These are phyloP conservation scores for Clunio marinus DNA, from an alignment of 2,888 invertebrate genomes.

Conservation along the genomic window DNA sequence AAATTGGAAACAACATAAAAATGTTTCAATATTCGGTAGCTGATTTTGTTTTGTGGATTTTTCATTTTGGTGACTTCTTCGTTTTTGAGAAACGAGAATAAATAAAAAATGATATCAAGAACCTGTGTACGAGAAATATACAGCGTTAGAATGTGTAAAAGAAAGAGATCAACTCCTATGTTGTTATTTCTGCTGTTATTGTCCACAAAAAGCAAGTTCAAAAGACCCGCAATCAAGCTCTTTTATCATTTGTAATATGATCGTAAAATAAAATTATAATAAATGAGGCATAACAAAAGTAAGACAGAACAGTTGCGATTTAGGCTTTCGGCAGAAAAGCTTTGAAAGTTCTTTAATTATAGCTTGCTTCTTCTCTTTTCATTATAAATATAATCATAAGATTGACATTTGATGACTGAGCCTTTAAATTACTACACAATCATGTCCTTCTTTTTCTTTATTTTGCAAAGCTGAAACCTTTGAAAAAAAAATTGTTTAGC, in stretches of 20 bases:
- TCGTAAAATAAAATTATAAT: not conserved
- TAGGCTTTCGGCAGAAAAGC: not conserved
- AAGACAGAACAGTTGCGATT: constrained; percentile 4
- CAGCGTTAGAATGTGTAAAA: no score
- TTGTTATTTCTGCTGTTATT: not conserved
- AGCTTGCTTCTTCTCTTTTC: no score
- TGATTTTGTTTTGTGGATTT: constrained; percentile 31
- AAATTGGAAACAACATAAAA: constrained; percentile 31
- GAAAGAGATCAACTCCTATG: not conserved
- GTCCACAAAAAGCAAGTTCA: constrained; percentile 17
- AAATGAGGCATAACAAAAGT: no score
- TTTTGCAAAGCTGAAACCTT: not conserved
- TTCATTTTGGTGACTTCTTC: constrained; percentile 6
- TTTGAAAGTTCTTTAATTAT: not conserved
- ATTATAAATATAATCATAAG: no score
- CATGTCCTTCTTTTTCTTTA: no score
- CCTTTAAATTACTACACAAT: no score
- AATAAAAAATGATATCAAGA: no score
- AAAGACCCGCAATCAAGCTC: constrained; percentile 26
- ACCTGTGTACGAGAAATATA: not conserved
- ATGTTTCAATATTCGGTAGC: constrained; percentile 38
- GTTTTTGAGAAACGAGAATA: not conserved
- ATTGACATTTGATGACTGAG: no score
- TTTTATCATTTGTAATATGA: constrained; percentile 9
- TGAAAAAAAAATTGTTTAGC: not conserved